Base-by-base conservation (phyloP, 1,140 invertebrate species). In the Drosophila chauvacae region DNA sequence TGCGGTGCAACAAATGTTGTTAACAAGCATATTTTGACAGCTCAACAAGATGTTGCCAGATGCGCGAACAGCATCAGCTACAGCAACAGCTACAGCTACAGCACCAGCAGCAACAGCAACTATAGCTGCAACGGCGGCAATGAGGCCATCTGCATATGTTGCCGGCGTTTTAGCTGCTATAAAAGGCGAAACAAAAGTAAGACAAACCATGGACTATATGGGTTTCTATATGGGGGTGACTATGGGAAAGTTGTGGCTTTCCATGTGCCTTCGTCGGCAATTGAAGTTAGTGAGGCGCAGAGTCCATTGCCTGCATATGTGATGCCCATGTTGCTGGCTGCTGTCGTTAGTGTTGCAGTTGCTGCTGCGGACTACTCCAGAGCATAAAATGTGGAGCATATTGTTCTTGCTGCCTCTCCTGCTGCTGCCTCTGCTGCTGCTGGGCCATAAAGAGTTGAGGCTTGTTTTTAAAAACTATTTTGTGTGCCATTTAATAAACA, bases 21-120 rank as follows among this genome's bases (percentile, higher is more conserved):
- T 90, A 90, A 90, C 85, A 90, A 85, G 85, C 85, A 85, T 81
- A 90, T 90, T 90, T 90, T 90, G 85, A 90, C 85, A 90, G 85
- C 81, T 88, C 81, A 90, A 88, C 85, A 88, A 85, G 85, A 88
- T 88, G 85, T 88, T 88, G 84, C 84, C 83, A 88, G 85, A 88
- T 87, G 84, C 84, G 84, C 84, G 84, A 87, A 87, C 84, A 87
- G 77, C 76, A 77, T 73, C 50, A 51, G 51, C 33, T 23, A 37
- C 51, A 69, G 26, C 68, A 7, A 7, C 28, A 30, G 28, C 28
- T 68, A 20, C 66, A 66, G 16, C 57, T 56, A 4, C 58, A 47
- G 33, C 71, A 41, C 14, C 70, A 59, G 18, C 41, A 65, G 18
- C 76, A 66, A 4, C 64, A 56, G 35, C 55, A 62, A 42, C 47